Conservation (phyloP, 2,797 vertebrate genomes). For the Buphagus erythrorhynchus region DNA sequence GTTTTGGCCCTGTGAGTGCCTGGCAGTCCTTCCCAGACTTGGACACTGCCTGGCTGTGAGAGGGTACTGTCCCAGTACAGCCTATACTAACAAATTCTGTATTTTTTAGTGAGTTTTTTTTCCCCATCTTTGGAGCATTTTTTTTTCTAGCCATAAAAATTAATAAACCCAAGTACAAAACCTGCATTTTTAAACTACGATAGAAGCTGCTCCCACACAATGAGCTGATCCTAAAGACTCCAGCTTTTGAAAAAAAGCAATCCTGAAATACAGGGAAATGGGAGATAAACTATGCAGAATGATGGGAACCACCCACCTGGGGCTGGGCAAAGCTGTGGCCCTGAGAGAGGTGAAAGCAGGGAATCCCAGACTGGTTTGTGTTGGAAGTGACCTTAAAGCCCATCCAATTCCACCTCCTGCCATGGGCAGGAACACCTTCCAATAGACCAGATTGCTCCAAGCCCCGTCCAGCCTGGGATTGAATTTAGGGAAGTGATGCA, state of each 20-base stretch:
- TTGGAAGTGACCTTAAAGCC: background rate
- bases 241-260: background rate
- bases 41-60: background rate
- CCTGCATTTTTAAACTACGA: background rate
- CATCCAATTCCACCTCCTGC: background rate
- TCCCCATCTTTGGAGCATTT: background rate
- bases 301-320: background rate
- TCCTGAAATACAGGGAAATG: background rate
- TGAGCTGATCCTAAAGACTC: background rate
- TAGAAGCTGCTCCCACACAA: background rate
- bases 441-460: background rate
- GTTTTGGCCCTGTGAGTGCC: background rate
- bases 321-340: background rate
- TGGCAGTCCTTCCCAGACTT: background rate
- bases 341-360: background rate
- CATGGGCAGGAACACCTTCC: background rate
- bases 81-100: background rate
- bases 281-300: background rate
- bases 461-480: fast-evolving
- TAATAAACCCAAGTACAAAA: background rate
- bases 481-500: background rate
- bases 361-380: background rate
- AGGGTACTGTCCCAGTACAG: background rate
- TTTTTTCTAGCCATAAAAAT: background rate
- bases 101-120: background rate